phyloP scores from a whole-genome alignment of 2,113 vertebrate species.

The Ammodytes marinus region DNA sequence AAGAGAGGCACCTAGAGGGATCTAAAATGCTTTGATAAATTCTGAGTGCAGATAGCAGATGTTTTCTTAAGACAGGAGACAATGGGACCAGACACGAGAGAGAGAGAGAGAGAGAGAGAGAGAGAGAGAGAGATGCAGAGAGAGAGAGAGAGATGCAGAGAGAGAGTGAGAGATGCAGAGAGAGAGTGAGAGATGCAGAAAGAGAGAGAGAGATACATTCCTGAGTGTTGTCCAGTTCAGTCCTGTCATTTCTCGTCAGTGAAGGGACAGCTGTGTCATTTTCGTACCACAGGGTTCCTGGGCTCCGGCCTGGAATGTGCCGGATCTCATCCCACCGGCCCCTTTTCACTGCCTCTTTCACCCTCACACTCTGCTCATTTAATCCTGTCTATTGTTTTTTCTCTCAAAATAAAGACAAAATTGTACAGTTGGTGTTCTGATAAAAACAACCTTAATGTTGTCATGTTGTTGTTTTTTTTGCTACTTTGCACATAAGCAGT shows the following conservation, averaged over 20 bases:
- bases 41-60: constrained; percentile 42
- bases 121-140: no score
- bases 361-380: neutral
- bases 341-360: neutral
- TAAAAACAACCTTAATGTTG: neutral
- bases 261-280: constrained; percentile 75
- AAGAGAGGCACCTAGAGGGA: constrained; percentile 41
- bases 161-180: no score
- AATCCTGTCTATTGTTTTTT: neutral
- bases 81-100: constrained; percentile 54
- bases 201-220: constrained; percentile 59
- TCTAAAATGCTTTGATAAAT: constrained; percentile 58
- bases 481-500: neutral
- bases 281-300: constrained; percentile 63
- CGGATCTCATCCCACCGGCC: constrained; percentile 18
- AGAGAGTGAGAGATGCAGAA: no score
- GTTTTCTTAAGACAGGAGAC: constrained; percentile 60
- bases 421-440: no score
- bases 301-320: constrained; percentile 66
- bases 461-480: neutral
- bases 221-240: constrained; percentile 56
- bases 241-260: constrained; percentile 56
- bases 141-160: no score
- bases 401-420: no score
- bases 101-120: no score